Percentiles rank a stretch among this genome's conserved stretches.
Conservation (phyloP, 2,888 invertebrate species). For the Suillia variegata region DNA sequence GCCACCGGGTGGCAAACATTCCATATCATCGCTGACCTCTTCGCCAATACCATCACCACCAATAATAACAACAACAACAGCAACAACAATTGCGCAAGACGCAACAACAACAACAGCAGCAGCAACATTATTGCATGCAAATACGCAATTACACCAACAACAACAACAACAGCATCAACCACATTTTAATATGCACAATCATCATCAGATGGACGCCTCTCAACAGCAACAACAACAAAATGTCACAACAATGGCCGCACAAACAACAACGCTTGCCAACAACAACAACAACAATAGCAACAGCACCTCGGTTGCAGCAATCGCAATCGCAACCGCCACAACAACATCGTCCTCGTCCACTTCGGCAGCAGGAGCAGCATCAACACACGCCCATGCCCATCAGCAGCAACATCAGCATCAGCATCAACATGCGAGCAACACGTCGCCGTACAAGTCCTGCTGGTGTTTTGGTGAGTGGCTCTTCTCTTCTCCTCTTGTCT, state of each 20-base stretch:
- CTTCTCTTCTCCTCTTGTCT: too few species aligned
- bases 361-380: conserved; percentile 3
- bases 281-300: conserved; percentile 11
- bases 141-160: too few species aligned
- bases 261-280: neutral
- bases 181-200: conserved; percentile 24
- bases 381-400: neutral
- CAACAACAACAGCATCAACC: conserved; percentile 33
- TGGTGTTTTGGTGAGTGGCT: conserved; percentile 62
- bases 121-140: conserved; percentile 25
- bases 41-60: conserved; percentile 39
- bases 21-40: conserved; percentile 44
- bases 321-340: conserved; percentile 19
- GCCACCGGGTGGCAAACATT: conserved; percentile 40
- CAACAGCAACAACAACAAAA: conserved; percentile 30
- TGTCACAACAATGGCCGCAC: conserved; percentile 12
- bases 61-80: conserved; percentile 32
- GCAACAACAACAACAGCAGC: conserved; percentile 35
- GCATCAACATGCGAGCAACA: conserved; percentile 41
- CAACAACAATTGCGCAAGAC: too few species aligned
- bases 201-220: conserved; percentile 36
- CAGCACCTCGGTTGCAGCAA: conserved; percentile 14
- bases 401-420: conserved; percentile 33
- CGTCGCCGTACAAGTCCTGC: conserved; percentile 55
- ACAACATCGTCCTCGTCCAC: conserved; percentile 18